These are phyloP conservation scores for Cacoxenus indagator DNA, from an alignment of 2,888 invertebrate genomes.

Conservation along the genomic window DNA sequence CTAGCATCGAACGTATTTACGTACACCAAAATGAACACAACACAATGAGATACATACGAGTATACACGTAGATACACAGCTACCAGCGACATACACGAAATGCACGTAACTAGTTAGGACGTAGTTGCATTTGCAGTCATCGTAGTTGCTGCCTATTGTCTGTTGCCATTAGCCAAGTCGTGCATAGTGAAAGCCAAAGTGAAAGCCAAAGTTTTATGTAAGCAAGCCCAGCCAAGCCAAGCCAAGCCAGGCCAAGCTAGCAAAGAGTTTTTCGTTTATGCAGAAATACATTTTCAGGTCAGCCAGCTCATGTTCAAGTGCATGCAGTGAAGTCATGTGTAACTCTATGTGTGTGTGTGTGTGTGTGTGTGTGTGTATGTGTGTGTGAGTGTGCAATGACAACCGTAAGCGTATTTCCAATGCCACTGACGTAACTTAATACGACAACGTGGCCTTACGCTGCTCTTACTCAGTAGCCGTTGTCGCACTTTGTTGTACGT, in stretches of 20 bases:
- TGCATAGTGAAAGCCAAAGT: constrained; percentile 42
- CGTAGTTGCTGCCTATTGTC: constrained; percentile 24
- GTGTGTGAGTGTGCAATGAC: not conserved
- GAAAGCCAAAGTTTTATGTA: constrained; percentile 5
- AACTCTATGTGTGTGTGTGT: not conserved
- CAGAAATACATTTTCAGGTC: constrained; percentile 10
- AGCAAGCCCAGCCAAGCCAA: not conserved
- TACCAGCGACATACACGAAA: no score
- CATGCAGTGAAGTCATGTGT: not conserved
- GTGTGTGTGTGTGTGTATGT: not conserved
- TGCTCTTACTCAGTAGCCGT: not conserved
- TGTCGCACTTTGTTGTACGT: not conserved
- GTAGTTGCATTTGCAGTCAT: constrained; percentile 6
- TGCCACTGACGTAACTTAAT: constrained; percentile 7
- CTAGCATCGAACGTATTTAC: not conserved
- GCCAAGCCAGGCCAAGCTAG: not conserved
- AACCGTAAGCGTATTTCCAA: constrained; percentile 3
- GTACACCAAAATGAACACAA: not conserved
- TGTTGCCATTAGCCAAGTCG: constrained; percentile 41
- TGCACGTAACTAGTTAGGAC: not conserved
- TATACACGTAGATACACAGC: not conserved
- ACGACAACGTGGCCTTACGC: not conserved
- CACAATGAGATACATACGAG: not conserved
- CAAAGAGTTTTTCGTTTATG: not conserved
- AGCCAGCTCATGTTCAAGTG: constrained; percentile 10